phyloP scores from a whole-genome alignment of 2,797 vertebrate species.

The Labroides dimidiatus region DNA sequence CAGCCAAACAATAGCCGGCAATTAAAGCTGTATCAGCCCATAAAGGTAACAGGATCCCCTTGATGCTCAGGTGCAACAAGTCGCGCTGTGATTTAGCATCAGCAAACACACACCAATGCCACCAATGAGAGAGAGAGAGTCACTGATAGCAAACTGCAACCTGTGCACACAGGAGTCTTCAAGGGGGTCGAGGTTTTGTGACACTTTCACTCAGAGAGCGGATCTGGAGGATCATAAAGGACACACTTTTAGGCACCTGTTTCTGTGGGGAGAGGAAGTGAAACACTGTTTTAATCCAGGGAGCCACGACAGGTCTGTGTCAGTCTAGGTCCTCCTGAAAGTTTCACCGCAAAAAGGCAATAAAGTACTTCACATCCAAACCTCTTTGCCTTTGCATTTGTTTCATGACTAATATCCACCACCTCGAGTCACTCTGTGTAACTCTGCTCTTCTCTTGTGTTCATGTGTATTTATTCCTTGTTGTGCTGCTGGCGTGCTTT shows the following conservation, averaged over 20 bases:
- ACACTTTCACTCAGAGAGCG: constrained; percentile 37
- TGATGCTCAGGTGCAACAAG: constrained; percentile 75
- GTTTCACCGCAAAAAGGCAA: too few relatives aligned
- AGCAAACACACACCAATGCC: constrained; percentile 60
- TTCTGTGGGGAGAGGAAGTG: neutral
- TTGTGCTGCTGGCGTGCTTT: too few relatives aligned
- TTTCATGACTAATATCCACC: too few relatives aligned
- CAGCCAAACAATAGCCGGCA: constrained; percentile 64
- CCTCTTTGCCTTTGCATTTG: too few relatives aligned
- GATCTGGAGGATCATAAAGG: constrained; percentile 11
- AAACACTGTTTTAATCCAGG: too few relatives aligned
- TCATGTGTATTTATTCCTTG: too few relatives aligned
- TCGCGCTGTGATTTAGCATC: constrained; percentile 65
- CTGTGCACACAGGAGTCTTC: constrained; percentile 17
- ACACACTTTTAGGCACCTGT: constrained; percentile 5
- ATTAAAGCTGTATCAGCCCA: constrained; percentile 56
- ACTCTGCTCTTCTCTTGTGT: too few relatives aligned
- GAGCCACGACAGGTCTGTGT: too few relatives aligned
- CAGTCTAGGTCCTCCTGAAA: too few relatives aligned
- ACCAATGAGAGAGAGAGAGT: constrained; percentile 9
- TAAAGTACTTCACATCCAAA: too few relatives aligned
- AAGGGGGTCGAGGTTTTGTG: constrained; percentile 32
- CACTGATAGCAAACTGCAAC: constrained; percentile 48
- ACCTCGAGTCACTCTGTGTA: too few relatives aligned
- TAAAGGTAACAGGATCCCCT: constrained; percentile 71